These are phyloP conservation scores for Lissocephala sabroskyi DNA, from an alignment of 2,888 invertebrate genomes.

Conservation along the genomic window DNA sequence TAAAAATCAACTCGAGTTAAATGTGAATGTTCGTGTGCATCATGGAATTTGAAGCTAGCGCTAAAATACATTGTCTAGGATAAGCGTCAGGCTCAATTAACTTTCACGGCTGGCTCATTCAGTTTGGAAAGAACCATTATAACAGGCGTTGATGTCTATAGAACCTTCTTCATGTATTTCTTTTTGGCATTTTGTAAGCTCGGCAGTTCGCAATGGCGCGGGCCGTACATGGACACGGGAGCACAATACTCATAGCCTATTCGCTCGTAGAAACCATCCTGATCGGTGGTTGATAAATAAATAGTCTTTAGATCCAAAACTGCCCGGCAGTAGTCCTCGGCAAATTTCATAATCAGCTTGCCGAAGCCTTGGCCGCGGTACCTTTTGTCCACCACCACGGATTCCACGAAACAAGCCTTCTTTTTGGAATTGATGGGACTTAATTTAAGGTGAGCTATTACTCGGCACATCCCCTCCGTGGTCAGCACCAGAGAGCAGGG, in stretches of 20 bases:
- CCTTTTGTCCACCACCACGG: slow-evolving; percentile 83
- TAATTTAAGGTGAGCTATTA: slow-evolving; percentile 87
- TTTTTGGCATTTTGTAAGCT: slow-evolving; percentile 69
- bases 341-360: slow-evolving; percentile 80
- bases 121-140: slow-evolving; percentile 34
- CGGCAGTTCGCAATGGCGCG: slow-evolving; percentile 70
- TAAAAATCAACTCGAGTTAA: slow-evolving; percentile 59
- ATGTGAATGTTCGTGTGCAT: slow-evolving; percentile 27
- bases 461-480: slow-evolving; percentile 73
- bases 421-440: slow-evolving; percentile 80
- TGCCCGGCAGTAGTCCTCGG: slow-evolving; percentile 82
- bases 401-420: slow-evolving; percentile 85
- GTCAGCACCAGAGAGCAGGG: slow-evolving; percentile 83
- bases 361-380: slow-evolving; percentile 85
- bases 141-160: slow-evolving; percentile 65
- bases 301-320: slow-evolving; percentile 77
- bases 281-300: slow-evolving; percentile 82
- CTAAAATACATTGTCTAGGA: slow-evolving; percentile 11
- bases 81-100: slow-evolving; percentile 18
- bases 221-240: slow-evolving; percentile 81
- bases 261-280: slow-evolving; percentile 83
- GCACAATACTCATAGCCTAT: slow-evolving; percentile 81
- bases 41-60: slow-evolving; percentile 57
- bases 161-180: slow-evolving; percentile 72
- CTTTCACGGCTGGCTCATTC: slow-evolving; percentile 24